Evolutionary conservation across 1,140 invertebrate genomes (phyloP), one percentile per base, ranked within the genome.

Genomic region (Drosophila varians): DNA sequence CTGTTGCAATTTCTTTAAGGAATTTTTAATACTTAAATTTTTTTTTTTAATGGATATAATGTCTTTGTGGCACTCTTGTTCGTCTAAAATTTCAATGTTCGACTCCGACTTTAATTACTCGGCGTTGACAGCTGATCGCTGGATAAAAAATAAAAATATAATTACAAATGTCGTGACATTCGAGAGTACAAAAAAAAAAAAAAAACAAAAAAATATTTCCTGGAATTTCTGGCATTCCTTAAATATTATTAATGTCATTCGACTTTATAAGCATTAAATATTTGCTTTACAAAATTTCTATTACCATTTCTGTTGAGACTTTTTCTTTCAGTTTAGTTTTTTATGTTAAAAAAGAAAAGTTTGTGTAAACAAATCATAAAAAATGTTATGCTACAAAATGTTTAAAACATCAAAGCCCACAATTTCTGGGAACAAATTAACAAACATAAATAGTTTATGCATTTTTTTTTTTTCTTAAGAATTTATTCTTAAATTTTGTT

Each of bases 71-170:
- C 64, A 45, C 64, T 66, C 64, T 65, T 66, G 60, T 66, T 38
- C 60, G 57, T 31, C 43, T 62, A 62, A 31, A 62, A 49, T 62
- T 62, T 62, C 56, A 58, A 23, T 60, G 56, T 60, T 60, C n/a
- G 60, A 18, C 42, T 21, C 8, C 16, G 7, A 3, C n/a, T 42
- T 8, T 1, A 42, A 42, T 42, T 42, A 19, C 38, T 6, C 1
- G 8, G 38, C 38, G 38, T 18, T 14, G 16, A 16, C 9, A 42
- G 16, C 38, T 42, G 38, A 42, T 42, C 38, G 38, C 16, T 1
- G 16, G 38, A 16, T 38, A 38, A 14, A 14, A 7, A 5, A 38
- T 12, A 16, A 14, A 14, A 5, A 2, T 7, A 14, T 16, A 43
- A 54, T 28, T n/a, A 40, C 7, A 31, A 9, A 31, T 31, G 26